Evolutionary conservation across 2,113 vertebrate species (phyloP).

Genomic region (Microtus pennsylvanicus): DNA sequence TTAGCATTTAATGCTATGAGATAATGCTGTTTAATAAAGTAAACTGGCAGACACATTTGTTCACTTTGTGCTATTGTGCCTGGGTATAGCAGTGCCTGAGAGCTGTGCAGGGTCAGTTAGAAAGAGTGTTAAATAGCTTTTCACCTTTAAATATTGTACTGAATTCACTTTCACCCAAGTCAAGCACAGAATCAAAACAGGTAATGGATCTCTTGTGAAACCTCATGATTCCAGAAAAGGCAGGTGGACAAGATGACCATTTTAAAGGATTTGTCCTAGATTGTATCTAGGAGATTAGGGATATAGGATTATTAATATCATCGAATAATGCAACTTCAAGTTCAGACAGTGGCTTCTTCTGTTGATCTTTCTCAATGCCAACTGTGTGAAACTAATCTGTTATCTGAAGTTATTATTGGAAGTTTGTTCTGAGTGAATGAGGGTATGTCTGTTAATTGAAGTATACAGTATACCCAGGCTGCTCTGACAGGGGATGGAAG

Average conservation of each 20-base stretch:
- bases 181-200: neutral
- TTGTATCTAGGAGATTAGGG: too few species aligned
- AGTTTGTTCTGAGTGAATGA: neutral
- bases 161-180: neutral
- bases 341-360: neutral
- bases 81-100: neutral
- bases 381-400: neutral
- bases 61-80: constrained; percentile 33
- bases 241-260: neutral
- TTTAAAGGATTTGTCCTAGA: neutral
- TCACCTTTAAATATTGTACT: neutral
- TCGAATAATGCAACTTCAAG: neutral
- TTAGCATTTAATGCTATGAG: neutral
- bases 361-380: neutral
- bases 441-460: neutral
- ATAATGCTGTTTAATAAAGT: neutral
- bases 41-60: constrained; percentile 35
- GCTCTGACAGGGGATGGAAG: neutral
- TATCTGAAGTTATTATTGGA: neutral
- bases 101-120: neutral
- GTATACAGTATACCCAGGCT: neutral
- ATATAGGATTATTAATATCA: neutral
- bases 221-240: neutral
- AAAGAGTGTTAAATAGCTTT: constrained; percentile 24
- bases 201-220: neutral